Evolutionary conservation across 2,113 vertebrate species (phyloP), one percentile per base, ranked within the genome.

Genomic region (Morone saxatilis): DNA sequence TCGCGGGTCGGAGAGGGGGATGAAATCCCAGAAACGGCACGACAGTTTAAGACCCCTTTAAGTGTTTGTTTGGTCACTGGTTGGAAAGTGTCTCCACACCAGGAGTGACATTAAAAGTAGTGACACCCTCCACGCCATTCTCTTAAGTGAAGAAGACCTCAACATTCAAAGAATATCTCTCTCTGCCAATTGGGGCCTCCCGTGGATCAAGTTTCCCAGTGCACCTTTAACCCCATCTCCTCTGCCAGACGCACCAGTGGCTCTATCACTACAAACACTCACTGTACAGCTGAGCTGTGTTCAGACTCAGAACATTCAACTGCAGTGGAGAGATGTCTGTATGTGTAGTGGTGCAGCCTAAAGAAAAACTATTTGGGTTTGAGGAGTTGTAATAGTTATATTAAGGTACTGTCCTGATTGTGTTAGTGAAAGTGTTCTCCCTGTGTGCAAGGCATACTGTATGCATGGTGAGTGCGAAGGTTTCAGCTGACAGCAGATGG

Each of bases 401-500:
- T 38, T 7, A 47, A 47, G 5, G 31, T 22, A 0, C 19, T 51
- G 11, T 51, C 5, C 25, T 38, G 14, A 14, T 31, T 5, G 13
- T 41, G 13, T 17, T 41, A 40, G 4, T 25, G 1, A n/a, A 16
- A 54, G 57, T 43, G 8, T n/a, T 43, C 9, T 20, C 25, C 7
- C 22, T 63, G 12, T 5, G 57, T 71, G 45, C 9, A 13, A n/a
- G 22, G 17, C n/a, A 25, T 14, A 16, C 45, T 47, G 45, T 31
- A 31, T 70, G 45, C 7, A 2, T 69, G 11, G 22, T 45, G 20
- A 78, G 25, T 13, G 31, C 70, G n/a, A 59, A 71, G 51, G 59
- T 69, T 48, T 72, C 65, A 67, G 65, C 40, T 81, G 41, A 57
- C 36, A 66, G 50, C 76, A 78, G 59, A 48, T 53, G 71, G 40